phyloP scores from a whole-genome alignment of 2,888 invertebrate genomes.

The Mesorhabditis belari region DNA sequence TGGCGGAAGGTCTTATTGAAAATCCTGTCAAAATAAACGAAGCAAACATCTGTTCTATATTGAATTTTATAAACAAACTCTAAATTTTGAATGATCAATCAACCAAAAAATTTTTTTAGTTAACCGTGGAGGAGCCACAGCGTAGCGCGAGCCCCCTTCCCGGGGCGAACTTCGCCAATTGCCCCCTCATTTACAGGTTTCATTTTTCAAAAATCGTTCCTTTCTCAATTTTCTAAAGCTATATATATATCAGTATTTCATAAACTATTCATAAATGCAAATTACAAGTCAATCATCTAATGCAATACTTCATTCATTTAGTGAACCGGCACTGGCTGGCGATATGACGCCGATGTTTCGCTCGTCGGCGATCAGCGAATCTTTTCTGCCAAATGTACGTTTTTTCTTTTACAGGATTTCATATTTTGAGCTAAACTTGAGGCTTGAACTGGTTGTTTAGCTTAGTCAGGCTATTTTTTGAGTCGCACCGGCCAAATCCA shows the following conservation, averaged over 20 bases:
- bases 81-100: no score
- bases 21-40: no score
- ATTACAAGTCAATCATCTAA: no score
- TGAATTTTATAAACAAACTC: no score
- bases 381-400: no score
- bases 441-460: not conserved
- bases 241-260: no score
- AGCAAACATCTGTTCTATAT: no score
- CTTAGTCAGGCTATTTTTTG: not conserved
- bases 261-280: no score
- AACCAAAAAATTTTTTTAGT: not conserved
- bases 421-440: no score
- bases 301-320: not conserved
- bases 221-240: not conserved
- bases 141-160: not conserved
- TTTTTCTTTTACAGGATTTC: no score
- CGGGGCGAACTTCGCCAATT: slow-evolving; percentile 5
- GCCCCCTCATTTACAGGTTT: slow-evolving; percentile 10
- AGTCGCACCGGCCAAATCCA: not conserved
- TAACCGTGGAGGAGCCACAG: not conserved
- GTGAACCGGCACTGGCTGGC: not conserved
- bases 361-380: not conserved
- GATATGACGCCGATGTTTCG: not conserved
- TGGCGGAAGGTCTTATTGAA: no score
- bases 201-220: not conserved